Conservation (phyloP, 2,888 invertebrate species). For the Alviniconcha strummeri region DNA sequence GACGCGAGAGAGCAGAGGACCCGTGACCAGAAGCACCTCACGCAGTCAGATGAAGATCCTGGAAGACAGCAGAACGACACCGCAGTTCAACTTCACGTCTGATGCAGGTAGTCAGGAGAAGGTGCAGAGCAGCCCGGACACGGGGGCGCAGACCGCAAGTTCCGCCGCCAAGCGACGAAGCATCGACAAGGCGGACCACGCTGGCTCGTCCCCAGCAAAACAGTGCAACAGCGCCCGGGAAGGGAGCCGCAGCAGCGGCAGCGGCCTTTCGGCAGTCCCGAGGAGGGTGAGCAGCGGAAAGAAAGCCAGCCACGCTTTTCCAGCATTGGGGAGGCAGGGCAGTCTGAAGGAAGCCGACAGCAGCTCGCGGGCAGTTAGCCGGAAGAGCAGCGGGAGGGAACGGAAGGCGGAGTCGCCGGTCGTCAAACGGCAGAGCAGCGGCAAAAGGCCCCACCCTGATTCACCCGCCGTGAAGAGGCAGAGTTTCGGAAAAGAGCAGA, state of each 20-base stretch:
- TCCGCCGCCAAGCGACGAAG: conserved; percentile 14
- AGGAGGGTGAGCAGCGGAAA: too few species aligned
- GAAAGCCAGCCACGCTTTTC: too few species aligned
- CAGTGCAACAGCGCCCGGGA: too few species aligned
- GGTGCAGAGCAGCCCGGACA: neutral
- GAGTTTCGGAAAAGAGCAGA: neutral
- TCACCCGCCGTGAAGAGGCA: neutral
- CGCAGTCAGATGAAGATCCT: too few species aligned
- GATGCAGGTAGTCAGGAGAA: neutral
- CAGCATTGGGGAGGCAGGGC: neutral
- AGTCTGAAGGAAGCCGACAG: neutral
- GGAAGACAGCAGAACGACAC: too few species aligned
- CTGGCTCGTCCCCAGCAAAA: too few species aligned
- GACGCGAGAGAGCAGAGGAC: neutral
- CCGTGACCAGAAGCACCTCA: neutral
- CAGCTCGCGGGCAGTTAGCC: neutral
- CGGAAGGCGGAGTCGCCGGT: neutral
- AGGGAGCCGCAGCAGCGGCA: neutral
- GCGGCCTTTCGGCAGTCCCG: too few species aligned
- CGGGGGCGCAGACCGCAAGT: neutral
- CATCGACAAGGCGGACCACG: neutral
- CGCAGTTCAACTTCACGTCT: too few species aligned
- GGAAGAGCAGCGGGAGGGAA: neutral
- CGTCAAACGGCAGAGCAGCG: neutral
- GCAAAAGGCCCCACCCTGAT: neutral